phyloP scores from a whole-genome alignment of 2,797 vertebrate species.

The Ataeniobius toweri region DNA sequence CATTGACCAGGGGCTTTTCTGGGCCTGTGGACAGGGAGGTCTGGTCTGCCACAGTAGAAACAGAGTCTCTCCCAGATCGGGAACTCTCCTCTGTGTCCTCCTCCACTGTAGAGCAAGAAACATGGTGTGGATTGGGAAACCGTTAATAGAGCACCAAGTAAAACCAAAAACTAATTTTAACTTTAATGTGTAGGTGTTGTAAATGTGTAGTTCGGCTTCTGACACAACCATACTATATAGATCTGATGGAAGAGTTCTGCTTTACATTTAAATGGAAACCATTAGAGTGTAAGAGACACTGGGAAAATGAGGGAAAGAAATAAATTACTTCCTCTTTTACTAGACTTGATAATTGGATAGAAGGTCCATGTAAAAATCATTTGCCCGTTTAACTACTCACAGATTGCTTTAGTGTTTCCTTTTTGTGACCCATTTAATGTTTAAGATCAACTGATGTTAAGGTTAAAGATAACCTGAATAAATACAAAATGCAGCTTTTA shows the following conservation, averaged over 20 bases:
- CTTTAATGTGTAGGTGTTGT: constrained; percentile 11
- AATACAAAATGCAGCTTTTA: neutral
- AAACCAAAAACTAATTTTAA: constrained; percentile 22
- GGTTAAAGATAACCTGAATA: neutral
- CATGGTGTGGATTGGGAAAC: neutral
- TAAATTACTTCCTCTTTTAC: constrained; percentile 9
- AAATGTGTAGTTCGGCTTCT: constrained; percentile 23
- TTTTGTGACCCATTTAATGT: neutral
- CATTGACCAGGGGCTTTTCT: constrained; percentile 77
- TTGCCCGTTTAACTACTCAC: neutral
- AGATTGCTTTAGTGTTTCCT: neutral
- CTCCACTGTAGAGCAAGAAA: constrained; percentile 68
- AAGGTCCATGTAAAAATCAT: neutral
- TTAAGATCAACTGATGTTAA: neutral
- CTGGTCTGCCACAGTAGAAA: constrained; percentile 89
- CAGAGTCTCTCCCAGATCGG: constrained; percentile 91
- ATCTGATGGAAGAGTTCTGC: constrained; percentile 24
- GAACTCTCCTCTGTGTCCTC: constrained; percentile 95
- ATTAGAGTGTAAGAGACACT: constrained; percentile 17
- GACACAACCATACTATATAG: constrained; percentile 16
- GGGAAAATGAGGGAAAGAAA: neutral
- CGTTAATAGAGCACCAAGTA: neutral
- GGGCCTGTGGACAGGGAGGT: constrained; percentile 66
- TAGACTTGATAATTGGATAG: no score
- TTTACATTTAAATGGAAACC: constrained; percentile 16